phyloP scores from a whole-genome alignment of 2,888 invertebrate genomes.

The Polietes domitor region DNA sequence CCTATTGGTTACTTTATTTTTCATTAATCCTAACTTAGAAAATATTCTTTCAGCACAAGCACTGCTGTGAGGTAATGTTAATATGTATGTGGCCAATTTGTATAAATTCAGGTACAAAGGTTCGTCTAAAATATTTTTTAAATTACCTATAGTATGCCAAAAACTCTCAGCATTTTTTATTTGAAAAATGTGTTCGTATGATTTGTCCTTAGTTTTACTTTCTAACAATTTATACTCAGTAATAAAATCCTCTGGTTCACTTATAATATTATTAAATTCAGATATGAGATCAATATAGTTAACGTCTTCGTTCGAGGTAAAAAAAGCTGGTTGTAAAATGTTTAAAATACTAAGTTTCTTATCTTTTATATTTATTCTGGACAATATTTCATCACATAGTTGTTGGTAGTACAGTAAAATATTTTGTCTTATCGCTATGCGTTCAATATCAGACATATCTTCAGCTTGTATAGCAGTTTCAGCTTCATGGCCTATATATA shows the following conservation, averaged over 20 bases:
- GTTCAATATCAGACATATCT: slow-evolving; percentile 9
- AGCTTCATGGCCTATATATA: slow-evolving; percentile 34
- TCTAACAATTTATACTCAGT: slow-evolving; percentile 42
- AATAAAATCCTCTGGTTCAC: slow-evolving; percentile 30
- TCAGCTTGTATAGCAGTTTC: slow-evolving; percentile 20
- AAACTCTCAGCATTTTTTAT: slow-evolving; percentile 40
- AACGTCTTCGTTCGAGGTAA: slow-evolving; percentile 30
- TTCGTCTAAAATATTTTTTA: too few relatives aligned
- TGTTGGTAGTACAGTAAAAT: slow-evolving; percentile 26
- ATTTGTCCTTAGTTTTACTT: slow-evolving; percentile 12
- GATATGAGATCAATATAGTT: slow-evolving; percentile 41
- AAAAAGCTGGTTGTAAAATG: slow-evolving; percentile 29
- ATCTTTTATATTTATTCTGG: too few relatives aligned
- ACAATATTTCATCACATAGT: slow-evolving; percentile 38
- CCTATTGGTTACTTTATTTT: too few relatives aligned
- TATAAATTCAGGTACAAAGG: too few relatives aligned
- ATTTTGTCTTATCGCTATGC: too few relatives aligned
- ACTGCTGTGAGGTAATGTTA: too few relatives aligned
- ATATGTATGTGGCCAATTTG: too few relatives aligned
- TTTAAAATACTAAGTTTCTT: slow-evolving; percentile 1
- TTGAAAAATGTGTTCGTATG: slow-evolving; percentile 22
- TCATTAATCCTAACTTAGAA: too few relatives aligned
- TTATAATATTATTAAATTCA: slow-evolving; percentile 22
- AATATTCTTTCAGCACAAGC: too few relatives aligned
- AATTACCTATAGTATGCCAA: slow-evolving; percentile 37